Evolutionary conservation across 2,888 invertebrate species (phyloP).

Genomic region (Drosophila cognata): DNA sequence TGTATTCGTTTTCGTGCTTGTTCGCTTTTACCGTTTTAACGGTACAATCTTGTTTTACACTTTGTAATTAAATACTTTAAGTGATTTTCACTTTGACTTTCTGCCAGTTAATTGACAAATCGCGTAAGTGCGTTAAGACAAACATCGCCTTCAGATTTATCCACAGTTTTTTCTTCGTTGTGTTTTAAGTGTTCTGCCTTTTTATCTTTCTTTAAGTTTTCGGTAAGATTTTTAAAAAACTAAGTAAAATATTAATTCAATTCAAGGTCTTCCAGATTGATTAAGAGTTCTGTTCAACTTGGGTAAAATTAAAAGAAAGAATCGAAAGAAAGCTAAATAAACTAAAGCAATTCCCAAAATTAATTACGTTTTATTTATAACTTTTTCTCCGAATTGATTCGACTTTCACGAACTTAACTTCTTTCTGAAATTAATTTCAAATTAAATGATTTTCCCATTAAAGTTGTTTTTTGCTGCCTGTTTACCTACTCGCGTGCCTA

Average conservation of each 20-base stretch:
- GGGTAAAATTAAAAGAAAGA: neutral
- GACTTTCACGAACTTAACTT: neutral
- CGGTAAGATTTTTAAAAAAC: neutral
- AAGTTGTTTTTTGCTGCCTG: conserved; percentile 5
- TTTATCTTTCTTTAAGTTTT: neutral
- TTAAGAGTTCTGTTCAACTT: neutral
- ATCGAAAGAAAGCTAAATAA: neutral
- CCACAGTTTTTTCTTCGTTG: neutral
- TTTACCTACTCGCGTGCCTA: conserved; percentile 44
- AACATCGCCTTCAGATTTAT: conserved; percentile 19
- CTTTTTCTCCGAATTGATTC: neutral
- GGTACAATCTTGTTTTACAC: conserved; percentile 47
- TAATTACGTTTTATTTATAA: neutral
- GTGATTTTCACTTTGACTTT: conserved; percentile 64
- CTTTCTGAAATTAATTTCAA: neutral
- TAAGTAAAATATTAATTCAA: neutral
- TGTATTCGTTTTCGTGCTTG: conserved; percentile 13
- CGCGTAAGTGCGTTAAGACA: conserved; percentile 35
- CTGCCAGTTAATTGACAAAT: conserved; percentile 56
- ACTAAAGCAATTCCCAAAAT: neutral
- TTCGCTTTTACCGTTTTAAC: conserved; percentile 6
- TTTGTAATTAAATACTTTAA: conserved; percentile 75
- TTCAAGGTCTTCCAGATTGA: neutral
- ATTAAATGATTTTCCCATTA: neutral
- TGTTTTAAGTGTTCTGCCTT: conserved; percentile 7